Evolutionary conservation across 1,140 invertebrate genomes (phyloP).

Genomic region (Hypothenemus hampei): DNA sequence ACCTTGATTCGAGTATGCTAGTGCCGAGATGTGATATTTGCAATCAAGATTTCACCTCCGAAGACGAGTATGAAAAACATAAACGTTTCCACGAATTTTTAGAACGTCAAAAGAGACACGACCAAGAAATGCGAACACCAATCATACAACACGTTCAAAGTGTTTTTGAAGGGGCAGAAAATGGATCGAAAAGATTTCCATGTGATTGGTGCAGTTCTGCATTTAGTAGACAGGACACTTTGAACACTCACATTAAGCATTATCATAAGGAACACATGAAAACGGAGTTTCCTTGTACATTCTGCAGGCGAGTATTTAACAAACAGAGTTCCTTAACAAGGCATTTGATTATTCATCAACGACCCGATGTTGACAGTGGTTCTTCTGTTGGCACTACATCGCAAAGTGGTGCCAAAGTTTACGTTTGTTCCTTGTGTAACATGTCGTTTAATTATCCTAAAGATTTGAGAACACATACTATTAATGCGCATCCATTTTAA

Average conservation of each 20-base stretch:
- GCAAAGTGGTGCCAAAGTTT: slow-evolving; percentile 14
- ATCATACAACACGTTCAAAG: slow-evolving; percentile 12
- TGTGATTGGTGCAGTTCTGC: slow-evolving; percentile 35
- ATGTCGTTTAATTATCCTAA: slow-evolving; percentile 39
- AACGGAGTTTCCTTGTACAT: slow-evolving; percentile 34
- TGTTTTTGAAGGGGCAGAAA: neutral
- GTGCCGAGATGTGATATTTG: slow-evolving; percentile 36
- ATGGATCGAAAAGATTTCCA: slow-evolving; percentile 16
- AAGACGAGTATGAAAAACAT: slow-evolving; percentile 39
- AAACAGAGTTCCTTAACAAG: slow-evolving; percentile 39
- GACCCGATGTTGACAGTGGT: neutral
- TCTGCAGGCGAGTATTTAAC: slow-evolving; percentile 38
- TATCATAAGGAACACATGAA: slow-evolving; percentile 27
- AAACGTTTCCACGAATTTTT: slow-evolving; percentile 36
- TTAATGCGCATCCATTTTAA: slow-evolving; percentile 41
- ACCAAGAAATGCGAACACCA: slow-evolving; percentile 7
- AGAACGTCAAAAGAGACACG: slow-evolving; percentile 29
- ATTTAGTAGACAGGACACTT: slow-evolving; percentile 35
- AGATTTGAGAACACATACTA: slow-evolving; percentile 39
- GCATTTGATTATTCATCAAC: slow-evolving; percentile 41
- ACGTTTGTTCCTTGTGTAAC: slow-evolving; percentile 40
- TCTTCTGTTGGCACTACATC: neutral
- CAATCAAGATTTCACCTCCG: slow-evolving; percentile 36
- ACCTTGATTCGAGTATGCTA: slow-evolving; percentile 34
- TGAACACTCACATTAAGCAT: slow-evolving; percentile 34